phyloP scores from a whole-genome alignment of 2,797 vertebrate species.

The Amblyopsis hoosieri region DNA sequence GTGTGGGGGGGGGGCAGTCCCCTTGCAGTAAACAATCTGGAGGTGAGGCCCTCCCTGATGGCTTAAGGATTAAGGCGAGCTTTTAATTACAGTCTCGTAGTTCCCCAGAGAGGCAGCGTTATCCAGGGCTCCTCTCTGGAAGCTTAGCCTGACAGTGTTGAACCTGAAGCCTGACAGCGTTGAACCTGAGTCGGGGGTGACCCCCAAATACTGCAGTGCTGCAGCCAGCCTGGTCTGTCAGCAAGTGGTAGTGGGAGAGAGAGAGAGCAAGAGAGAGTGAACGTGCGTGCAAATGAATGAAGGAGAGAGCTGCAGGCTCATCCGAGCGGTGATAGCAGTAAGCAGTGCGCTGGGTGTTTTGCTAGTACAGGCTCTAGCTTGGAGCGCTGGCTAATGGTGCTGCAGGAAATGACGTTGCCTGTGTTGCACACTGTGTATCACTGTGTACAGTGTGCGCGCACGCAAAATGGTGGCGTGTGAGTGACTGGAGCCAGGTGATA shows the following conservation, averaged over 20 bases:
- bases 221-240: background rate
- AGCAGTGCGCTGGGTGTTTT: conserved; percentile 43
- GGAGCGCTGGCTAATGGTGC: conserved; percentile 22
- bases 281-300: conserved; percentile 23
- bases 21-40: conserved; percentile 61
- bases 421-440: conserved; percentile 25
- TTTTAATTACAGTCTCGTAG: conserved; percentile 69
- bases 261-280: background rate
- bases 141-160: conserved; percentile 25
- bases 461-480: conserved; percentile 57
- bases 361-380: conserved; percentile 19
- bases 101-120: conserved; percentile 52
- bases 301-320: conserved; percentile 16
- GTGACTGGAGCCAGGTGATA: conserved; percentile 44
- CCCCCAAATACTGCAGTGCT: background rate
- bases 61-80: conserved; percentile 59
- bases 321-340: conserved; percentile 51
- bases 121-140: conserved; percentile 31
- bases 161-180: conserved; percentile 20
- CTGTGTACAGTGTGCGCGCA: conserved; percentile 28
- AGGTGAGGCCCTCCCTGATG: conserved; percentile 55
- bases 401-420: conserved; percentile 12
- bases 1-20: conserved; percentile 40
- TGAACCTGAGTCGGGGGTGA: conserved; percentile 1
- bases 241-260: background rate